Percentiles rank a stretch among this genome's conserved stretches.
Evolutionary conservation across 2,888 invertebrate species (phyloP).

Genomic region (Drosophila melanosoma): DNA sequence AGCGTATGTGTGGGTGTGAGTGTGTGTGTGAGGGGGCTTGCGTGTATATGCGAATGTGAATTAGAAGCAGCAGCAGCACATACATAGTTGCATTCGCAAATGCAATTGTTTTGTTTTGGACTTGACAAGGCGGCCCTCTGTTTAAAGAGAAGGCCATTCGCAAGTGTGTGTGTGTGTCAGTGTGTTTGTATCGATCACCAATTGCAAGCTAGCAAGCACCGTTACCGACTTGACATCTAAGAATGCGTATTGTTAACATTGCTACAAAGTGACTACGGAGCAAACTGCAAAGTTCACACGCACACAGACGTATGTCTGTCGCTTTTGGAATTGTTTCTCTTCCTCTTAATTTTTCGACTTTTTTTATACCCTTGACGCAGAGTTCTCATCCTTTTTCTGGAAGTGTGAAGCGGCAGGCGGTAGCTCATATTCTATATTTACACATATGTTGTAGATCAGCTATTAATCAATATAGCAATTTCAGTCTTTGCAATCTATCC

Average conservation of each 20-base stretch:
- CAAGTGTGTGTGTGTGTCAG: conserved; percentile 9
- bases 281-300: conserved; percentile 75
- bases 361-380: background rate
- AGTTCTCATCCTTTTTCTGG: background rate
- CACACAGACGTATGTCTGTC: conserved; percentile 23
- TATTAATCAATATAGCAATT: background rate
- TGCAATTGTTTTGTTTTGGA: conserved; percentile 52
- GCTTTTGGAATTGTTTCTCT: conserved; percentile 34
- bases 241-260: conserved; percentile 54
- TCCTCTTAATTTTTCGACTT: conserved; percentile 34
- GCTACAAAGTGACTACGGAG: conserved; percentile 32
- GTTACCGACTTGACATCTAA: conserved; percentile 9
- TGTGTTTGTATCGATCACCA: conserved; percentile 43
- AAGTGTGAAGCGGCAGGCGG: background rate
- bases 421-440: background rate
- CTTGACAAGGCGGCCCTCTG: conserved; percentile 28
- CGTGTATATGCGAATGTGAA: conserved; percentile 22
- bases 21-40: conserved; percentile 10
- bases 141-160: conserved; percentile 34
- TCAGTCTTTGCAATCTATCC: background rate
- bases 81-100: conserved; percentile 15
- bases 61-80: conserved; percentile 15
- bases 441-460: background rate
- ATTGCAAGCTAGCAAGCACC: conserved; percentile 7
- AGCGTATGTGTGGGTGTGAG: conserved; percentile 82